Evolutionary conservation across 2,113 vertebrate species (phyloP).

Genomic region (Esox niger): DNA sequence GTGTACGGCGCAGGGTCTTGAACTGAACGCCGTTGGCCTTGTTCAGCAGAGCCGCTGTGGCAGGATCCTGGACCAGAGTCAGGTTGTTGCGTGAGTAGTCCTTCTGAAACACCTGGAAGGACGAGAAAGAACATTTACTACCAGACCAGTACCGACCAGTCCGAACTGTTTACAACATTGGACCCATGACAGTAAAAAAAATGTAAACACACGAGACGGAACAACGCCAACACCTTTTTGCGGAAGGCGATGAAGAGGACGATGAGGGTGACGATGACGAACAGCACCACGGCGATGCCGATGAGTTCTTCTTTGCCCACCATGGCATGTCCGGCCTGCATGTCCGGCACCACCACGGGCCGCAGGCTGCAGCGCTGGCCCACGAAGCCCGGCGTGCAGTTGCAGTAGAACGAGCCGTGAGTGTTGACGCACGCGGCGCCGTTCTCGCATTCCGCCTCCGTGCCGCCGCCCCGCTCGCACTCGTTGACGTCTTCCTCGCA

Average conservation of each 20-base stretch:
- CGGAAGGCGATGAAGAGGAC: conserved; percentile 91
- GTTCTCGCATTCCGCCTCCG: conserved; percentile 85
- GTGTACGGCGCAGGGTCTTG: conserved; percentile 77
- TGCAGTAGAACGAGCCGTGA: conserved; percentile 93
- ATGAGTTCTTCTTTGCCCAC: conserved; percentile 96
- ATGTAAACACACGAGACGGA: too few relatives aligned
- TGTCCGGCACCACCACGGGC: conserved; percentile 91
- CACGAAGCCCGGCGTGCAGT: conserved; percentile 90
- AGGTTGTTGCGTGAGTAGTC: conserved; percentile 93
- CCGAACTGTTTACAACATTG: too few relatives aligned
- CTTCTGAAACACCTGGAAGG: conserved; percentile 81
- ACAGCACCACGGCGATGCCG: conserved; percentile 88
- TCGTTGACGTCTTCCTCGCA: conserved; percentile 94
- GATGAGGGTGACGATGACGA: conserved; percentile 85
- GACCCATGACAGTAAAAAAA: too few relatives aligned
- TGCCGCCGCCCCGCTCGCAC: conserved; percentile 78
- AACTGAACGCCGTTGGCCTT: conserved; percentile 92
- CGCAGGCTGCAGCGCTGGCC: conserved; percentile 88
- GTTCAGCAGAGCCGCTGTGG: conserved; percentile 88
- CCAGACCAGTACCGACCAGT: too few relatives aligned
- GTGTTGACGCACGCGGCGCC: conserved; percentile 89
- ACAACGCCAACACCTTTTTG: conserved; percentile 76
- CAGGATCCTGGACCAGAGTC: conserved; percentile 91
- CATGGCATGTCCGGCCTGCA: conserved; percentile 91
- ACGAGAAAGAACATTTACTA: too few relatives aligned